phyloP scores from a whole-genome alignment of 2,797 vertebrate species.

The Poeciliopsis turneri region DNA sequence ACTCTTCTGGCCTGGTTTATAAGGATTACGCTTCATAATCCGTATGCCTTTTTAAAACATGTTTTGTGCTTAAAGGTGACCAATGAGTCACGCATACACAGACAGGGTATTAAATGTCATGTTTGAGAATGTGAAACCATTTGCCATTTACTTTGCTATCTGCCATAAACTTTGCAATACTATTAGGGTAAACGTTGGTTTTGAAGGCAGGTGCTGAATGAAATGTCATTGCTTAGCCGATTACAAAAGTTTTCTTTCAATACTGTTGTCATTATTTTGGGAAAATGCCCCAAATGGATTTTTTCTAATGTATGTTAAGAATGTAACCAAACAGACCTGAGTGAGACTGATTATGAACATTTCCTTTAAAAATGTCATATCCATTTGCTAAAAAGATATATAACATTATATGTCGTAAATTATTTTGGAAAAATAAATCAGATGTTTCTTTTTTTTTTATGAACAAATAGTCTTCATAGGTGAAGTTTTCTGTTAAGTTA shows the following conservation, averaged over 20 bases:
- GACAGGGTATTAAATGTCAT: conserved; percentile 60
- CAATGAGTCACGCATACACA: conserved; percentile 29
- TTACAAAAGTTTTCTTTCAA: conserved; percentile 42
- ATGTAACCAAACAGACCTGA: neutral
- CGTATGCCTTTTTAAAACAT: neutral
- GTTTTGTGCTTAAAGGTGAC: conserved; percentile 47
- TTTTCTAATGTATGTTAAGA: conserved; percentile 21
- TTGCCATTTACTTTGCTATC: conserved; percentile 53
- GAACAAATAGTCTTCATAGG: neutral
- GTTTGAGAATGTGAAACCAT: conserved; percentile 41
- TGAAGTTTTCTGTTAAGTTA: neutral
- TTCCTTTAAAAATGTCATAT: neutral
- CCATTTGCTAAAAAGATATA: no score
- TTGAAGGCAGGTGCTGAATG: conserved; percentile 45
- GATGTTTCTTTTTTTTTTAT: neutral
- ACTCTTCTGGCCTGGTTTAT: conserved; percentile 6
- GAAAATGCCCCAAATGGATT: conserved; percentile 8
- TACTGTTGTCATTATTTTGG: conserved; percentile 33
- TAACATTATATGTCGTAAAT: neutral
- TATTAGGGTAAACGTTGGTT: conserved; percentile 36
- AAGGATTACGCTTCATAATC: conserved; percentile 19
- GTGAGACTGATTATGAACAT: neutral
- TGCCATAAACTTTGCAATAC: conserved; percentile 31
- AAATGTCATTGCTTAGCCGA: conserved; percentile 58
- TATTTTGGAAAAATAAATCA: neutral